phyloP scores from a whole-genome alignment of 30 jellyfish, hydroid and myxozoan species.

The Hydra vulgaris region DNA sequence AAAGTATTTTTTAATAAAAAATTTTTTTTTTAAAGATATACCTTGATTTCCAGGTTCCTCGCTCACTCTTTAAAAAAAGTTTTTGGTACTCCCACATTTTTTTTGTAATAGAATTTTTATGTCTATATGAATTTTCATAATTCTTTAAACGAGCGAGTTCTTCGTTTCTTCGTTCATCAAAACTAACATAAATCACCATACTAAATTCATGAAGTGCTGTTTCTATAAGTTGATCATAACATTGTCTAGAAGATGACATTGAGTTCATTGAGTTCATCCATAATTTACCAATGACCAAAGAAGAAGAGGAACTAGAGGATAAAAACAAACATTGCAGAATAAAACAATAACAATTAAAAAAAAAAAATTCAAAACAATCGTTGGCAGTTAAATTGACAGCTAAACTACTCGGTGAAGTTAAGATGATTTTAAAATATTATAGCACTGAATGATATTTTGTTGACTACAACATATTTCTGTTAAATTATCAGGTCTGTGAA shows the following conservation, averaged over 20 bases:
- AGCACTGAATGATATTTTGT: too few relatives aligned
- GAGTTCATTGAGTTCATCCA: conserved; percentile 83
- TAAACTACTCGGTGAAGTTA: too few relatives aligned
- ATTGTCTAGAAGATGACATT: conserved; percentile 43
- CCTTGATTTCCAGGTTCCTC: conserved; percentile 86
- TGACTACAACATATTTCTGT: too few relatives aligned
- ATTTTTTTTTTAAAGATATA: too few relatives aligned
- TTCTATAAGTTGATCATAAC: conserved; percentile 29
- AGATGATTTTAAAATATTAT: too few relatives aligned
- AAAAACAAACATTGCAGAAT: not conserved
- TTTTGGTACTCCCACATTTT: conserved; percentile 69
- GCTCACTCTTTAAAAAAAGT: conserved; percentile 54
- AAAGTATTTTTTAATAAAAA: too few relatives aligned
- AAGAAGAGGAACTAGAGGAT: conserved; percentile 13
- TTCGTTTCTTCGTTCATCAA: conserved; percentile 48
- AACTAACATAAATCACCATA: conserved; percentile 31
- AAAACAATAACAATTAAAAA: too few relatives aligned
- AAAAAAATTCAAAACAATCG: too few relatives aligned
- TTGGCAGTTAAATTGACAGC: too few relatives aligned
- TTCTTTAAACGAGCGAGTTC: conserved; percentile 37
- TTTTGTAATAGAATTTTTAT: conserved; percentile 39
- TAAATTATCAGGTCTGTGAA: too few relatives aligned
- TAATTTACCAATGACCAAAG: conserved; percentile 51
- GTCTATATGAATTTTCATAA: conserved; percentile 26
- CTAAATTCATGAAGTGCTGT: conserved; percentile 64